Conservation (phyloP, 2,888 invertebrate species). For the Chironomus tentans region DNA sequence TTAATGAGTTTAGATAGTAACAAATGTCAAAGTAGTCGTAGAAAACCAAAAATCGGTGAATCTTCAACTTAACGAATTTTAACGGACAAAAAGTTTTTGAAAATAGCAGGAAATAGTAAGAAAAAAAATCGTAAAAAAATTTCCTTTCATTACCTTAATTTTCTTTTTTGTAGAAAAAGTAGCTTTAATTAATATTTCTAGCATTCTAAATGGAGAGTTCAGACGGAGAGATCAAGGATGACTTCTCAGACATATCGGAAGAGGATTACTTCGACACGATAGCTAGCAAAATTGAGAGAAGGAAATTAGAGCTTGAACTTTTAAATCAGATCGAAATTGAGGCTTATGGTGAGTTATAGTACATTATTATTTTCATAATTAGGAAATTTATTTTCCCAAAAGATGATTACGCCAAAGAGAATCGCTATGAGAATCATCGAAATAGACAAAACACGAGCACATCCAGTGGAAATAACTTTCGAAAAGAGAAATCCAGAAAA, state of each 20-base stretch:
- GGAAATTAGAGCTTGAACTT: conserved; percentile 2
- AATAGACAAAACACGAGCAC: not conserved
- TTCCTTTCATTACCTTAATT: too few species aligned
- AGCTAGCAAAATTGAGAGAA: not conserved
- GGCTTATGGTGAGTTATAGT: not conserved
- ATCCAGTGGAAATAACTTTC: not conserved
- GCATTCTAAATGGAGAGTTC: not conserved
- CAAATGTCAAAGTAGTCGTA: too few species aligned
- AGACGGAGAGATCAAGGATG: conserved; percentile 7
- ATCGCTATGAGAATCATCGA: conserved; percentile 1
- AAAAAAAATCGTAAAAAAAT: too few species aligned
- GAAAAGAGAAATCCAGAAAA: not conserved
- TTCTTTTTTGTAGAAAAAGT: not conserved
- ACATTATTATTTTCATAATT: not conserved
- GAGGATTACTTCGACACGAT: not conserved
- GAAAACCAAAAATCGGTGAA: too few species aligned
- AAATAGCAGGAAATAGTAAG: too few species aligned
- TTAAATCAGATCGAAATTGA: not conserved
- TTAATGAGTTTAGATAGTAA: too few species aligned
- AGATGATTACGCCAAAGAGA: conserved; percentile 14
- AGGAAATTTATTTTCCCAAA: not conserved
- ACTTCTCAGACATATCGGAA: conserved; percentile 12
- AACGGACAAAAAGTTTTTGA: too few species aligned
- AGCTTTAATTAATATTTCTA: not conserved
- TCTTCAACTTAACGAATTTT: too few species aligned